These are phyloP conservation scores for Cinclus cinclus DNA, from an alignment of 2,113 vertebrate species.

Conservation along the genomic window DNA sequence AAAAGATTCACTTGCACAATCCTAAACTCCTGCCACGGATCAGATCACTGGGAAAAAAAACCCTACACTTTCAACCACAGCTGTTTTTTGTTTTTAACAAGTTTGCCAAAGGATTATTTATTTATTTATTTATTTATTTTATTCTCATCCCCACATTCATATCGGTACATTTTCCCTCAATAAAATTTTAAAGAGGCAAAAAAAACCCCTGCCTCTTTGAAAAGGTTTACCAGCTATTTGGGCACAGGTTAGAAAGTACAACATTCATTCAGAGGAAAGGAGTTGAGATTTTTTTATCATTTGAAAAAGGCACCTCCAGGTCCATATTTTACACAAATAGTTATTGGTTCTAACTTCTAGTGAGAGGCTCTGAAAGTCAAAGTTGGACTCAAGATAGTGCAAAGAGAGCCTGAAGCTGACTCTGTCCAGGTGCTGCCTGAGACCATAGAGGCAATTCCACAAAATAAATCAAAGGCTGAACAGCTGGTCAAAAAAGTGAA, in stretches of 20 bases:
- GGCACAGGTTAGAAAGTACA: not conserved
- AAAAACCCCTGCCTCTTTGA: not conserved
- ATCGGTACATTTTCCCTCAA: not conserved
- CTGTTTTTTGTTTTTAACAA: not conserved
- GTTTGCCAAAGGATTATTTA: not conserved
- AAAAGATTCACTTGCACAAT: not conserved
- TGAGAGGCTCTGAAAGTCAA: not conserved
- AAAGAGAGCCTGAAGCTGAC: not conserved
- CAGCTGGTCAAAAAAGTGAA: not conserved
- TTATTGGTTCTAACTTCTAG: not conserved
- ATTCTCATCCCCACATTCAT: not conserved
- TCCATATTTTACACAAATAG: not conserved
- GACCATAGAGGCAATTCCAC: not conserved
- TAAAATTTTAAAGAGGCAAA: not conserved
- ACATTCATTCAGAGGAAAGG: not conserved
- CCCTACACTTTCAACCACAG: not conserved
- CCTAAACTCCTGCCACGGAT: not conserved
- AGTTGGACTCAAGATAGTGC: fast-evolving
- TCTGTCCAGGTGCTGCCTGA: not conserved
- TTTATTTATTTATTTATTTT: not conserved
- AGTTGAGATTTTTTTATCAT: not conserved
- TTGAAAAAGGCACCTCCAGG: not conserved
- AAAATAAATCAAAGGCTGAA: not conserved
- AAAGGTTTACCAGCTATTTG: not conserved
- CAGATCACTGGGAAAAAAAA: not conserved